phyloP scores from a whole-genome alignment of 2,888 invertebrate species.

The Agriopis leucophaearia region DNA sequence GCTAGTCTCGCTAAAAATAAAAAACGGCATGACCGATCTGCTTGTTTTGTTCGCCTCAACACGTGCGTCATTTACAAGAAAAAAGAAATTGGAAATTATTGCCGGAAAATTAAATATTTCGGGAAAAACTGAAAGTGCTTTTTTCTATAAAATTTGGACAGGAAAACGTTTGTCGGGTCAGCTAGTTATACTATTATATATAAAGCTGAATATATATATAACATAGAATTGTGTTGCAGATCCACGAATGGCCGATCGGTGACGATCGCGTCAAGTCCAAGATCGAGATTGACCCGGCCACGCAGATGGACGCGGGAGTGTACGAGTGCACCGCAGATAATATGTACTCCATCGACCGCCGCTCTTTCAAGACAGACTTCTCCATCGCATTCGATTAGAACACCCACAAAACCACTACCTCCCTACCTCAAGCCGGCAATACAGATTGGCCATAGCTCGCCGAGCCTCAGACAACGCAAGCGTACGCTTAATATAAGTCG shows the following conservation, averaged over 20 bases:
- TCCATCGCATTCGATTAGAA: constrained; percentile 94
- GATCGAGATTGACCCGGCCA: constrained; percentile 97
- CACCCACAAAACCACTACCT: not conserved
- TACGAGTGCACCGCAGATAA: constrained; percentile 98
- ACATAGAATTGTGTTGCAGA: constrained; percentile 77
- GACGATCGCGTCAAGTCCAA: constrained; percentile 95
- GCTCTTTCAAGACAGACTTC: constrained; percentile 97
- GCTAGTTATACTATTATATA: no score
- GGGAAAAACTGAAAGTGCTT: no score
- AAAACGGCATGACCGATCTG: no score
- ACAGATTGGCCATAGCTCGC: not conserved
- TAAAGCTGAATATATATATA: not conserved
- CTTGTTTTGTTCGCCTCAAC: no score
- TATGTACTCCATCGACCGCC: constrained; percentile 96
- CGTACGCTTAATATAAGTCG: no score
- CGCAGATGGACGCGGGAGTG: constrained; percentile 98
- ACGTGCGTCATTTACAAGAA: no score
- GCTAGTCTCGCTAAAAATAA: no score
- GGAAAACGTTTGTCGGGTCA: no score
- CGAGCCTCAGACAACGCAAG: no score
- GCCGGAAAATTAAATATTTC: no score
- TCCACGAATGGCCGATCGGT: constrained; percentile 95
- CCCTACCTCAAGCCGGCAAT: not conserved
- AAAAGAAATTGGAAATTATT: no score
- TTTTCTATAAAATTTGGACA: no score